Percentiles rank a stretch among this genome's conserved stretches.
These are phyloP conservation scores for Cephus sareptanus DNA, from an alignment of 2,888 invertebrate genomes.

Conservation along the genomic window DNA sequence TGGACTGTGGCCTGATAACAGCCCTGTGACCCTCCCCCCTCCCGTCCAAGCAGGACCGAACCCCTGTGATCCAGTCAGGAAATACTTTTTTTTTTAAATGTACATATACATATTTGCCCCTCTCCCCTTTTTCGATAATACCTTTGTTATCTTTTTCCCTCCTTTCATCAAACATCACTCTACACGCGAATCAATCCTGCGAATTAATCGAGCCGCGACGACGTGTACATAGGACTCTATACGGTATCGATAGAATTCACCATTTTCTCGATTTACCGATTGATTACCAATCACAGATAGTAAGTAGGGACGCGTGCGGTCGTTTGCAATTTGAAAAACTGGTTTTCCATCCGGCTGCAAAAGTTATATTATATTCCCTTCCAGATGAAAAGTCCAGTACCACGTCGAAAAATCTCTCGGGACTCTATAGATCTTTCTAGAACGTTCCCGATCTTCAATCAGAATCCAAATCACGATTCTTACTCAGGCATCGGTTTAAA, in stretches of 20 bases:
- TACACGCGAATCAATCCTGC: neutral
- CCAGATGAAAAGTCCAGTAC: neutral
- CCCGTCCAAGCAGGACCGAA: neutral
- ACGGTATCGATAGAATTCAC: neutral
- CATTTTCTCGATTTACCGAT: neutral
- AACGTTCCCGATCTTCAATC: neutral
- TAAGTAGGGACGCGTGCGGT: neutral
- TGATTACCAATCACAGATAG: neutral
- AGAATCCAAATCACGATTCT: neutral
- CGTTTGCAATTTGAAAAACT: neutral
- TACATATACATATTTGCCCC: slow-evolving; percentile 21
- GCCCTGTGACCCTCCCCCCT: slow-evolving; percentile 38
- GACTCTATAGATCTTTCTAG: neutral
- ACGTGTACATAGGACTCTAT: neutral
- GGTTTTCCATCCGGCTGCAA: neutral
- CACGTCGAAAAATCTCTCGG: neutral
- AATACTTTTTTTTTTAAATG: slow-evolving; percentile 37
- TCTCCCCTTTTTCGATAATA: slow-evolving; percentile 4
- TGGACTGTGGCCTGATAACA: slow-evolving; percentile 58
- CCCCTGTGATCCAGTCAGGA: slow-evolving; percentile 27
- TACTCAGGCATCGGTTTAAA: no score
- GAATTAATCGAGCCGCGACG: slow-evolving; percentile 11
- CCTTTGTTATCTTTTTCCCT: slow-evolving; percentile 7
- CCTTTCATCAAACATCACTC: slow-evolving; percentile 10
- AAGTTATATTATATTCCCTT: neutral